A percentile compares a stretch with the other conserved stretches of the same genome.
phyloP scores from a whole-genome alignment of 2,797 vertebrate species.

The Aeoliscus strigatus region DNA sequence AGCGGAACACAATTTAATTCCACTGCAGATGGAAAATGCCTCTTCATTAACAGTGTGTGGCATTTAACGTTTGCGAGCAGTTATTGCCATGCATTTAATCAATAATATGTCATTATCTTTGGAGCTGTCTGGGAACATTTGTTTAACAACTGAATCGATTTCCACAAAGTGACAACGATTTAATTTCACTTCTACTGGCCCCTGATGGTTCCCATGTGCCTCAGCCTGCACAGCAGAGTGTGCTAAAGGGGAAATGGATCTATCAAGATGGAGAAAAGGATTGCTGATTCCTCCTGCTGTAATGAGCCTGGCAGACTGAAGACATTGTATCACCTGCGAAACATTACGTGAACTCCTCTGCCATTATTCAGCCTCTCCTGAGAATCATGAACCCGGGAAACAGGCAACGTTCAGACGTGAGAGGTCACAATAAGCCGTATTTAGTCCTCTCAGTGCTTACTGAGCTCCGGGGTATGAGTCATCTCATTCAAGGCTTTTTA shows the following conservation, averaged over 20 bases:
- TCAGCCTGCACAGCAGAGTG: conserved; percentile 24
- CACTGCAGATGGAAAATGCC: neutral
- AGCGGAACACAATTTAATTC: conserved; percentile 22
- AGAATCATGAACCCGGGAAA: conserved; percentile 19
- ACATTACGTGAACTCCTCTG: conserved; percentile 32
- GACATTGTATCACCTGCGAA: conserved; percentile 29
- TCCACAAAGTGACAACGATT: conserved; percentile 27
- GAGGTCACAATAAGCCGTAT: conserved; percentile 33
- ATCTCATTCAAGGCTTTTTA: conserved; percentile 22
- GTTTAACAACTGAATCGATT: conserved; percentile 17
- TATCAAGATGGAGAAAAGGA: conserved; percentile 19
- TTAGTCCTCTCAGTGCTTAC: conserved; percentile 15
- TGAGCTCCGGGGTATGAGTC: conserved; percentile 26
- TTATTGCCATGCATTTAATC: conserved; percentile 22
- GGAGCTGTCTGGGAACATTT: conserved; percentile 19
- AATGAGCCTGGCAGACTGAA: conserved; percentile 34
- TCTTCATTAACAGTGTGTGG: conserved; percentile 16
- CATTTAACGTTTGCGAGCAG: too few species aligned
- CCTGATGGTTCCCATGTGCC: conserved; percentile 24
- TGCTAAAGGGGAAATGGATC: conserved; percentile 29
- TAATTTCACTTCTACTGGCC: too few species aligned
- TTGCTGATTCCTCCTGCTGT: conserved; percentile 25
- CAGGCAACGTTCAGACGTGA: conserved; percentile 4
- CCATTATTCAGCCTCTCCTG: conserved; percentile 26
- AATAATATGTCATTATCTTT: conserved; percentile 30